Evolutionary conservation across 2,888 invertebrate genomes (phyloP).

Genomic region (Schizaphis graminum): DNA sequence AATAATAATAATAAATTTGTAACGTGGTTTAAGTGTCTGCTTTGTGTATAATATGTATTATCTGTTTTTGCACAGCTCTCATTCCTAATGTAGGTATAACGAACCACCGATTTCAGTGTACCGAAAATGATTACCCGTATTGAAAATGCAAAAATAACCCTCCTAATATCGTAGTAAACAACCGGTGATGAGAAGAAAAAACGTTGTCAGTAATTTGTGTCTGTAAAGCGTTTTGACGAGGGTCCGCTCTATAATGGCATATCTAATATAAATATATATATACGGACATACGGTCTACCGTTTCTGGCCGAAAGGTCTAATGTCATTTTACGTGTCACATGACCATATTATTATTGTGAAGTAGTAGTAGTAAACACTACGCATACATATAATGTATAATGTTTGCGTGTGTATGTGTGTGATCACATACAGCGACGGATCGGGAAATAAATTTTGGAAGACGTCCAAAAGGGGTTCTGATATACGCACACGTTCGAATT

Average conservation of each 20-base stretch:
- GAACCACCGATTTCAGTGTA: not conserved
- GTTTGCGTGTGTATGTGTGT: not conserved
- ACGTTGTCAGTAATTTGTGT: not conserved
- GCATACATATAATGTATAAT: not conserved
- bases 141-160: not conserved
- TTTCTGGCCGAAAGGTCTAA: not conserved
- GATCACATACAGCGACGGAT: not conserved
- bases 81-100: not conserved
- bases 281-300: not conserved
- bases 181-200: not conserved
- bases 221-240: not conserved
- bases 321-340: not conserved
- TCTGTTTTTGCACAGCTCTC: not conserved
- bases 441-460: conserved; percentile 5
- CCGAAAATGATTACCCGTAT: conserved; percentile 22
- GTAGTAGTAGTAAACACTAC: not conserved
- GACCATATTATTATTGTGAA: not conserved
- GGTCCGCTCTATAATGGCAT: not conserved
- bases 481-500: not conserved
- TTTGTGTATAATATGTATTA: not conserved
- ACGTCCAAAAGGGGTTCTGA: conserved; percentile 18
- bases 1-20: not conserved
- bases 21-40: not conserved
- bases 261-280: not conserved
- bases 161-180: not conserved